Evolutionary conservation across 2,113 vertebrate genomes (phyloP), one percentile per base, ranked within the genome.

Genomic region (Ranitomeya variabilis): DNA sequence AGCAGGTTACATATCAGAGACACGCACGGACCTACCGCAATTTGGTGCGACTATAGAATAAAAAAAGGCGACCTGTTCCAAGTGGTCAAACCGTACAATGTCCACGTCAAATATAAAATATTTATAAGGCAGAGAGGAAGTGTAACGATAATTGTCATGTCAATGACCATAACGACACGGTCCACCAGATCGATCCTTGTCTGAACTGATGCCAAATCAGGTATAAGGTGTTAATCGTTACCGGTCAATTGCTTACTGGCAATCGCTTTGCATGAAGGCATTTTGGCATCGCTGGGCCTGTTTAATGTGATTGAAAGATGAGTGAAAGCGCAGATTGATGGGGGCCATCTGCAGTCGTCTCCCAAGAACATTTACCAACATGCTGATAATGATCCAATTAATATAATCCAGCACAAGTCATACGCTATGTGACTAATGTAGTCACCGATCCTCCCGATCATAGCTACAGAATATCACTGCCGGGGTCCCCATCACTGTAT

Each of bases 181-280:
- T 8, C 11, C n/a, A 71, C 9, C 55, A 57, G 55, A 57, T 57
- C 12, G 9, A 57, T 57, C 55, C 8, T 57, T 57, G 8, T 57
- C 12, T 57, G 8, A 11, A 57, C 37, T 45, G 37, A 45, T 5
- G 37, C 45, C 15, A 0, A 18, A 45, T 23, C 13, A 15, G 8
- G 23, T 67, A 7, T 67, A 31, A 26, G 45, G 19, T 45, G 31
- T 15, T 45, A 7, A 37, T 74, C 6, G 5, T 16, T 74, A 74
- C 71, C 11, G 37, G 73, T 76, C 73, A 51, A 76, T 21, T 76
- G 73, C 73, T 74, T 74, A 45, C 18, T 74, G 71, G 71, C 71
- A 37, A 74, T 18, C 14, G 6, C 71, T 51, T 45, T 51, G 37
- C 5, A 12, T 8, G 73, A 76, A 51, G 73, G 37, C 73, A 51